Conservation (phyloP, 2,113 vertebrate species). For the Percina caprodes region DNA sequence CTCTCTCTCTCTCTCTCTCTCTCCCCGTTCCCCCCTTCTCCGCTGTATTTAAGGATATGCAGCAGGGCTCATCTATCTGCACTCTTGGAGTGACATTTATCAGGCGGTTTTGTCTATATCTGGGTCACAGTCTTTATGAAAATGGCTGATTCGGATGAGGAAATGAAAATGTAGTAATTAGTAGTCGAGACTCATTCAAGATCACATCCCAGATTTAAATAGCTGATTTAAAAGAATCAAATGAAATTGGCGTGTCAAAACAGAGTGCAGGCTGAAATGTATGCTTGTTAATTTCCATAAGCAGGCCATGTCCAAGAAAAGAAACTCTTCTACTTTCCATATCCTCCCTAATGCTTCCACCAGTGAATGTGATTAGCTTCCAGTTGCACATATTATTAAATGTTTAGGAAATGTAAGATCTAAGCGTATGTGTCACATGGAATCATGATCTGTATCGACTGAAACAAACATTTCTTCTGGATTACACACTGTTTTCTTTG, state of each 20-base stretch:
- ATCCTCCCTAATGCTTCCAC: slow-evolving; percentile 25
- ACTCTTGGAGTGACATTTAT: slow-evolving; percentile 51
- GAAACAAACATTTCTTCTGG: background rate
- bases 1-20: background rate
- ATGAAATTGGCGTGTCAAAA: slow-evolving; percentile 56
- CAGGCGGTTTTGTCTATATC: slow-evolving; percentile 61
- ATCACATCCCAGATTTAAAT: slow-evolving; percentile 57
- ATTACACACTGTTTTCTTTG: background rate
- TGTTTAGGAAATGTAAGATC: slow-evolving; percentile 39
- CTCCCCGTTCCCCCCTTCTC: background rate
- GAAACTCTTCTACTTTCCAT: slow-evolving; percentile 3
- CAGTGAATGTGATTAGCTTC: slow-evolving; percentile 52
- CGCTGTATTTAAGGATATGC: slow-evolving; percentile 33
- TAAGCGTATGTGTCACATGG: background rate
- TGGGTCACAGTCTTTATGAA: slow-evolving; percentile 68
- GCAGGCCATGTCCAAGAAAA: slow-evolving; percentile 30
- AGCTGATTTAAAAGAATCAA: slow-evolving; percentile 65
- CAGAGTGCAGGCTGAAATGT: slow-evolving; percentile 53
- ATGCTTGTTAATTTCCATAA: slow-evolving; percentile 60
- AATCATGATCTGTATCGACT: slow-evolving; percentile 20
- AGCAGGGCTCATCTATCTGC: slow-evolving; percentile 25
- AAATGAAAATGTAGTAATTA: slow-evolving; percentile 62
- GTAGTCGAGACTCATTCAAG: slow-evolving; percentile 52
- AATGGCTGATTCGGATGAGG: slow-evolving; percentile 51
- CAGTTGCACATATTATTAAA: slow-evolving; percentile 42